Base-by-base conservation (phyloP, 64 coral and sea anemone genomes). In the Orbicella faveolata region DNA sequence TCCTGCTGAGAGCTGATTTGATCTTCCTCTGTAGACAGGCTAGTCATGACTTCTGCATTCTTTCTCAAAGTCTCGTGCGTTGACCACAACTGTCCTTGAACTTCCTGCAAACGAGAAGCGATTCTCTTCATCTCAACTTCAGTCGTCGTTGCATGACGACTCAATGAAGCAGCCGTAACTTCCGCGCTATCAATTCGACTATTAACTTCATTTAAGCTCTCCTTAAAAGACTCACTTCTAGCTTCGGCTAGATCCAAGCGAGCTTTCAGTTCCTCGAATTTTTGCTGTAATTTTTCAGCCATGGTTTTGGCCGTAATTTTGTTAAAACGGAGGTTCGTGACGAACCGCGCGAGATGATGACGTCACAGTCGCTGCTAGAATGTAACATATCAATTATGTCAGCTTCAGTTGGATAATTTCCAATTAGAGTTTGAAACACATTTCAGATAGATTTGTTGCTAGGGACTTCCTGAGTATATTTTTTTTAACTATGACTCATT, bases 201-300 rank as follows among this genome's bases (percentile, higher is more conserved):
- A 72, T 72, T 52, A n/a, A 85, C 82, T 23, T 85, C 82, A 73
- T 52, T 25, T 72, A 85, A 66, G 9, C 82, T 72, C 10, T 85
- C 37, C 36, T 85, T 72, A 53, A 85, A 85, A 41, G 36, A n/a
- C 41, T 85, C 82, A 73, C 82, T 72, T 52, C 82, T 70, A 10
- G 82, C 37, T 44, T 73, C 82, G 17, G 82, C 82, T 15, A 52
- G 36, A 52, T 85, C 64, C 68, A 85, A 85, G 14, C 82, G 82
- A 52, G 63, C 64, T 85, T 85, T 85, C 23, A 85, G 66, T 52
- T 72, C 63, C 65, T 64, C 44, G 37, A 85, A n/a, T 72, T 70
- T 85, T 30, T 85, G 21, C 34, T 65, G 82, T 21, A 85, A 37
- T 70, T 41, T 70, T 33, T 72, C 82, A 6, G 82, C 82, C 82